Evolutionary conservation across 2,888 invertebrate species (phyloP).

Genomic region (Drosophila robusta): DNA sequence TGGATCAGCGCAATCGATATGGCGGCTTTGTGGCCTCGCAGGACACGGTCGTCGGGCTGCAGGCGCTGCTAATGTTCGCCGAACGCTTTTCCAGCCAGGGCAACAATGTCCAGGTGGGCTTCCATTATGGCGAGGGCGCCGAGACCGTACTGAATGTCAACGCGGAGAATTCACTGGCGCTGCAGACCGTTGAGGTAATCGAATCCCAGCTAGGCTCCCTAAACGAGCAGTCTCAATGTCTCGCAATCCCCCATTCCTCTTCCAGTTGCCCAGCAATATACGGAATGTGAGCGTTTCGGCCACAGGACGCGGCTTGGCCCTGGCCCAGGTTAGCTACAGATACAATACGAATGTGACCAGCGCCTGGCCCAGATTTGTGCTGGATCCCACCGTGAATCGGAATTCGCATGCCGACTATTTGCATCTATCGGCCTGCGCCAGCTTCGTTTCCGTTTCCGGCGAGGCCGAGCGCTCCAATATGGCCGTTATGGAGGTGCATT

Average conservation of each 20-base stretch:
- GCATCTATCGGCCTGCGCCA: slow-evolving; percentile 93
- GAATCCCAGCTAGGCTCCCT: not conserved
- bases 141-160: slow-evolving; percentile 88
- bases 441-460: slow-evolving; percentile 82
- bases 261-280: slow-evolving; percentile 84
- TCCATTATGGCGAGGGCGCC: slow-evolving; percentile 85
- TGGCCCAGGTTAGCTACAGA: slow-evolving; percentile 91
- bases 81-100: slow-evolving; percentile 86
- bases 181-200: slow-evolving; percentile 91
- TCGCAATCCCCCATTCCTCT: not conserved
- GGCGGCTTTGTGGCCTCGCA: slow-evolving; percentile 92
- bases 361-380: slow-evolving; percentile 94
- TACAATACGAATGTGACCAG: slow-evolving; percentile 95
- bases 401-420: slow-evolving; percentile 93
- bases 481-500: slow-evolving; percentile 94
- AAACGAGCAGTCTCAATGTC: not conserved
- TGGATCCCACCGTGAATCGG: slow-evolving; percentile 95
- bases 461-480: slow-evolving; percentile 89
- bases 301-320: slow-evolving; percentile 92
- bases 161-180: slow-evolving; percentile 91
- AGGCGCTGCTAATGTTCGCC: slow-evolving; percentile 87
- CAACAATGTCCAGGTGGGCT: slow-evolving; percentile 87
- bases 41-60: slow-evolving; percentile 91
- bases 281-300: slow-evolving; percentile 91
- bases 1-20: slow-evolving; percentile 88